phyloP scores from a whole-genome alignment of 2,797 vertebrate species.

The Micromesistius poutassou region DNA sequence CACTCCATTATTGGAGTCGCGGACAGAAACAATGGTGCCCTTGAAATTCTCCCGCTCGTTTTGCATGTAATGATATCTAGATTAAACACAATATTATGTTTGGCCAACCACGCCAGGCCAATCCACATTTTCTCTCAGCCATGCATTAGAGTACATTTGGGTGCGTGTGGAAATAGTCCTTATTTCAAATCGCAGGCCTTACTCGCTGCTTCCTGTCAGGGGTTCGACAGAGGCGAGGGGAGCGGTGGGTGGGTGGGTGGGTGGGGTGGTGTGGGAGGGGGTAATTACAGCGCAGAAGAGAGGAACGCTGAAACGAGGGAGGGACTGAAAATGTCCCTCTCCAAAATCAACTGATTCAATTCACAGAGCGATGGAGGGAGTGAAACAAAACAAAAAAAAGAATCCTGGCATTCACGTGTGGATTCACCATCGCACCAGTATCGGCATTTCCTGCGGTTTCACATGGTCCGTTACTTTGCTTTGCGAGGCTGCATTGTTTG shows the following conservation, averaged over 20 bases:
- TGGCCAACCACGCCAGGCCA: conserved; percentile 57
- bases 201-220: conserved; percentile 44
- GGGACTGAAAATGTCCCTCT: conserved; percentile 25
- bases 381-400: conserved; percentile 9
- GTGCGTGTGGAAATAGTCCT: conserved; percentile 53
- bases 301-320: conserved; percentile 26
- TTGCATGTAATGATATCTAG: conserved; percentile 73
- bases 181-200: conserved; percentile 50
- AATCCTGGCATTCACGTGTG: conserved; percentile 18
- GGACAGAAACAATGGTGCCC: conserved; percentile 66
- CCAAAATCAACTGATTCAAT: conserved; percentile 25
- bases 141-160: conserved; percentile 45
- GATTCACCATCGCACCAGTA: conserved; percentile 18
- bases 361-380: background rate
- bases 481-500: conserved; percentile 26
- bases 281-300: conserved; percentile 47
- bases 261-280: background rate
- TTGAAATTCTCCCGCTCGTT: conserved; percentile 68
- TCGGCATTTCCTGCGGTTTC: conserved; percentile 3
- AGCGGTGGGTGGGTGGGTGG: background rate
- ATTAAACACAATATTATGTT: conserved; percentile 77
- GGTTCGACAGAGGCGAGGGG: conserved; percentile 21
- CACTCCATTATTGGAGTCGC: conserved; percentile 49
- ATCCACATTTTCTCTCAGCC: conserved; percentile 60
- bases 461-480: conserved; percentile 5